These are phyloP conservation scores for Clarias macrocephalus DNA, from an alignment of 2,113 vertebrate species.

Conservation along the genomic window DNA sequence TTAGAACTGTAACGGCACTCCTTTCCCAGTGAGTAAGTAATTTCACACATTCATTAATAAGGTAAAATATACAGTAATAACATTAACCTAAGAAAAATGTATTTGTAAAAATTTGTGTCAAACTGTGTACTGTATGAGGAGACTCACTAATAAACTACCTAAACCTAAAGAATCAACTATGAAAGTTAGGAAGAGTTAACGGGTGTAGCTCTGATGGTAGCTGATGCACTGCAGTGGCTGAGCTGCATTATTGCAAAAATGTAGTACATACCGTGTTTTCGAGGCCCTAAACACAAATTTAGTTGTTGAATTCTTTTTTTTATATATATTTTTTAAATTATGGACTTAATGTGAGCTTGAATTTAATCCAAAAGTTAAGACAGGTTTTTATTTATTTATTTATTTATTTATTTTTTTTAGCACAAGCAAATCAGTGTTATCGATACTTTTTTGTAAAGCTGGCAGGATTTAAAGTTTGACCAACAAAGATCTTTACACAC, in stretches of 20 bases:
- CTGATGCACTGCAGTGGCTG: not conserved
- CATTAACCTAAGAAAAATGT: not conserved
- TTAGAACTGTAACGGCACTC: too few relatives aligned
- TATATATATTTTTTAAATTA: too few relatives aligned
- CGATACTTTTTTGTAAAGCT: not conserved
- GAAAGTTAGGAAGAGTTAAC: not conserved
- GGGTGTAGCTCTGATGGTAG: not conserved
- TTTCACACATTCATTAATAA: not conserved
- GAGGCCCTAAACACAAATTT: not conserved
- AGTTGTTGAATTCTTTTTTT: not conserved
- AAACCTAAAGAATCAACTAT: not conserved
- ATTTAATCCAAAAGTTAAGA: not conserved
- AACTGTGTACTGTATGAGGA: not conserved
- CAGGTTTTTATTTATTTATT: not conserved
- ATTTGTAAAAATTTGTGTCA: not conserved
- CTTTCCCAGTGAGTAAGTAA: too few relatives aligned
- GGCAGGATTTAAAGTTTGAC: not conserved
- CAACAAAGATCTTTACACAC: not conserved
- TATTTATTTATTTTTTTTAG: not conserved
- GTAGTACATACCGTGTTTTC: not conserved
- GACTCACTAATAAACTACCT: not conserved
- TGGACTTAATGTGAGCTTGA: not conserved
- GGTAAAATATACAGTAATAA: not conserved
- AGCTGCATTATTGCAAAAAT: not conserved
- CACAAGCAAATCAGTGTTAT: not conserved